Conservation (phyloP, 2,797 vertebrate species). For the Acanthornis magna region DNA sequence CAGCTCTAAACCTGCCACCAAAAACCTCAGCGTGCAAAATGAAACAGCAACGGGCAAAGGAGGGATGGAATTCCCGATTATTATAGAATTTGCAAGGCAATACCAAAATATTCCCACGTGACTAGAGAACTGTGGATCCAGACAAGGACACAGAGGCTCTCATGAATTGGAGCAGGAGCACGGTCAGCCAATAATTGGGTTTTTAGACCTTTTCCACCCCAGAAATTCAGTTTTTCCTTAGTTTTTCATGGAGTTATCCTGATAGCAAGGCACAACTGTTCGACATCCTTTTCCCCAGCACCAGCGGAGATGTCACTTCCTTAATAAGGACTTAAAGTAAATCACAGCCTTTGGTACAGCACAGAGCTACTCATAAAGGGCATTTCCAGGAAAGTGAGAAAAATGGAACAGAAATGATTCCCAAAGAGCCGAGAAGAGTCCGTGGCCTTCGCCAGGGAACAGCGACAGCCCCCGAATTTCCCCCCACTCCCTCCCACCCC, state of each 20-base stretch:
- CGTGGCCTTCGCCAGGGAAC: background rate
- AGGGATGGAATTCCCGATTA: background rate
- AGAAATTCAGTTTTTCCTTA: background rate
- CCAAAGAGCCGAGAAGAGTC: background rate
- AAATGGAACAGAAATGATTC: background rate
- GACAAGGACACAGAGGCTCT: background rate
- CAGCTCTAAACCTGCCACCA: background rate
- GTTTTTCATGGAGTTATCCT: background rate
- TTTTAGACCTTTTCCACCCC: background rate
- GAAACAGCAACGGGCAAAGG: background rate
- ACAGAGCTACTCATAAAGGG: conserved; percentile 44
- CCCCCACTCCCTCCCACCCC: background rate
- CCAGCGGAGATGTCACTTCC: background rate
- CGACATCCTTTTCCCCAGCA: conserved; percentile 7
- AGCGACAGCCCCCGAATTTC: background rate
- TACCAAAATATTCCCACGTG: background rate
- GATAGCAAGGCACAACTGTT: conserved; percentile 68
- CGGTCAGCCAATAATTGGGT: background rate
- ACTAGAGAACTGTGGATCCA: background rate
- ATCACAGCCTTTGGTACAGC: conserved; percentile 66
- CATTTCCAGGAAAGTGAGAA: background rate
- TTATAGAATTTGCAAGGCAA: background rate
- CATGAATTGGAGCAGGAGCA: background rate
- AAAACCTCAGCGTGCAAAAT: background rate
- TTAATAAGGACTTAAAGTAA: conserved; percentile 13